Conservation (phyloP, 2,113 vertebrate species). For the Phoxinus phoxinus region DNA sequence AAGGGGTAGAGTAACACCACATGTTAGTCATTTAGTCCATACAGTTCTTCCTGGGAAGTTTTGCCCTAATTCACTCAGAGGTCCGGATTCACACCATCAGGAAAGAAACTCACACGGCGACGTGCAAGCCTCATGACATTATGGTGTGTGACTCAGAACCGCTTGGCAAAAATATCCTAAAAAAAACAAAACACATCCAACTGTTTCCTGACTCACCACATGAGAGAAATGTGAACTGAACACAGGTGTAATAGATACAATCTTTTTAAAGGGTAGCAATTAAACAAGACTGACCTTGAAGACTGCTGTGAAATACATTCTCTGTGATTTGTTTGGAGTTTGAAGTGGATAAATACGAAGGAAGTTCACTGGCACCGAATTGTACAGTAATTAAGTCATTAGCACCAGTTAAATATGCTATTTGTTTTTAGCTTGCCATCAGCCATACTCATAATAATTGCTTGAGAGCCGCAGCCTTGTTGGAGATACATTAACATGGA, state of each 20-base stretch:
- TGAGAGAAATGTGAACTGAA: background rate
- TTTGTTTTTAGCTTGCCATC: conserved; percentile 64
- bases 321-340: conserved; percentile 37
- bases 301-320: background rate
- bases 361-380: conserved; percentile 44
- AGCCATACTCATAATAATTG: conserved; percentile 64
- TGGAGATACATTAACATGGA: conserved; percentile 63
- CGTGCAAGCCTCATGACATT: background rate
- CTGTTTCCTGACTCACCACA: conserved; percentile 1
- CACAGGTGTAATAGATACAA: background rate
- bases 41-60: background rate
- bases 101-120: background rate
- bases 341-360: background rate
- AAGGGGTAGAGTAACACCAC: background rate
- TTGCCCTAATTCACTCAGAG: conserved; percentile 4
- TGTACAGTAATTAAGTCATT: conserved; percentile 64
- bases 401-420: conserved; percentile 66
- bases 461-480: conserved; percentile 61
- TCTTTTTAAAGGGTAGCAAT: background rate
- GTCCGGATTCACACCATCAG: background rate
- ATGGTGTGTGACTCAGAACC: conserved; percentile 7
- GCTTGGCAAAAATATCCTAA: conserved; percentile 2
- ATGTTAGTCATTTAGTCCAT: conserved; percentile 2
- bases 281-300: conserved; percentile 29
- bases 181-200: background rate